Base-by-base conservation (phyloP, 2,888 invertebrate genomes). In the Drosophila phalerata region DNA sequence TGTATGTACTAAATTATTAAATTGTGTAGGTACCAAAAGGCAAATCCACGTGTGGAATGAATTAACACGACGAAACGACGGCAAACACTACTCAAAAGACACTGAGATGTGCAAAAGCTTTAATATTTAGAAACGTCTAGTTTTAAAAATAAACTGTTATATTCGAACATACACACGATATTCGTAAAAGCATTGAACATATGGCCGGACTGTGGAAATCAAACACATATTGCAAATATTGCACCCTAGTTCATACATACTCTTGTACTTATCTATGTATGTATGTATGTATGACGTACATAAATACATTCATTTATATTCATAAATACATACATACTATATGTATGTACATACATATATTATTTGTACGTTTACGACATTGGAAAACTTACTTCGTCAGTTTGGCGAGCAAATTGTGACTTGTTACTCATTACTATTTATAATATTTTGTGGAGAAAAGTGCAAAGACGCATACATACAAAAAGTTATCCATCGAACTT, bases 51-150 rank as follows among this genome's bases (percentile, higher is more conserved):
- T 82, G 75, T 77, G 64, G 62, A 71, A 75, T 78, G 57, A 80
- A 80, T 77, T 77, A 57, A 57, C 45, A 57, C 45, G 57, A 83
- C 90, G 91, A 91, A 90, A 85, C 91, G 91, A 82, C 81, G 85
- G 89, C 91, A 78, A 90, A 83, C 89, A 84, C 88, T 81, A 86
- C 81, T 89, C 77, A 77, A 75, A 89, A 89, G 85, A 89, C 82
- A 90, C 90, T 90, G 86, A 90, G 83, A 82, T 81, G 81, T 76
- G 80, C 78, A 79, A 87, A 87, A 88, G 81, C 81, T 85, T 81
- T 85, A 76, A 76, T 74, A 81, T 83, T 75, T 73, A 79, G 84
- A 77, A 81, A 79, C 79, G 81, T 79, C 88, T 82, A 80, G 77
- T 78, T 81, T 84, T 90, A 88, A 79, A 83, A 84, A 88, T 85